Evolutionary conservation across 2,888 invertebrate genomes (phyloP).

Genomic region (Sceliomorpha sp.): DNA sequence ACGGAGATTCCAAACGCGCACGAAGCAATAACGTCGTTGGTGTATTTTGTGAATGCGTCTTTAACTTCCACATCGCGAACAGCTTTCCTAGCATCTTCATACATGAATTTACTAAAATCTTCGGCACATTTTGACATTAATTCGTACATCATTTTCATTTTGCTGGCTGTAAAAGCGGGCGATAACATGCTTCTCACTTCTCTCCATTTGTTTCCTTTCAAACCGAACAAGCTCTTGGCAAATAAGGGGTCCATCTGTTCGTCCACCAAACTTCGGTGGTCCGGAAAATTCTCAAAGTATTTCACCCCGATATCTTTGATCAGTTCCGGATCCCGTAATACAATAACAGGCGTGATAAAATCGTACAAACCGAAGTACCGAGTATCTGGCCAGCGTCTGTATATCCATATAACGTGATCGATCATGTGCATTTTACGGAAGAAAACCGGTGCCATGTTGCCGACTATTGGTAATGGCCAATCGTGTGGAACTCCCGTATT

Average conservation of each 20-base stretch:
- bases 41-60: slow-evolving; percentile 61
- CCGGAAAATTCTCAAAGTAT: slow-evolving; percentile 65
- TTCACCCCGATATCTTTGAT: slow-evolving; percentile 65
- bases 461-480: slow-evolving; percentile 48
- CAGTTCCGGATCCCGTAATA: slow-evolving; percentile 67
- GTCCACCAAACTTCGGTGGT: slow-evolving; percentile 59
- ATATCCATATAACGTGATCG: slow-evolving; percentile 19
- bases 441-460: slow-evolving; percentile 45
- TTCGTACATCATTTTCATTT: slow-evolving; percentile 82
- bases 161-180: slow-evolving; percentile 83
- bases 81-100: slow-evolving; percentile 6
- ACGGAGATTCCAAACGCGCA: slow-evolving; percentile 66
- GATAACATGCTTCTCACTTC: slow-evolving; percentile 81
- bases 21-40: slow-evolving; percentile 67
- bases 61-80: slow-evolving; percentile 65
- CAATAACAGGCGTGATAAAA: slow-evolving; percentile 59
- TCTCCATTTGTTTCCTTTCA: slow-evolving; percentile 81
- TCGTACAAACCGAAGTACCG: slow-evolving; percentile 64
- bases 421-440: slow-evolving; percentile 23
- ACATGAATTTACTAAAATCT: slow-evolving; percentile 65
- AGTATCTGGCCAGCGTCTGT: slow-evolving; percentile 42
- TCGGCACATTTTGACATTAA: slow-evolving; percentile 77
- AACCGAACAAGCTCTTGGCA: slow-evolving; percentile 58
- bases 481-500: slow-evolving; percentile 37
- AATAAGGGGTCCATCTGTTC: slow-evolving; percentile 54